These are phyloP conservation scores for Idris sp. DNA, from an alignment of 1,140 invertebrate species.

Conservation along the genomic window DNA sequence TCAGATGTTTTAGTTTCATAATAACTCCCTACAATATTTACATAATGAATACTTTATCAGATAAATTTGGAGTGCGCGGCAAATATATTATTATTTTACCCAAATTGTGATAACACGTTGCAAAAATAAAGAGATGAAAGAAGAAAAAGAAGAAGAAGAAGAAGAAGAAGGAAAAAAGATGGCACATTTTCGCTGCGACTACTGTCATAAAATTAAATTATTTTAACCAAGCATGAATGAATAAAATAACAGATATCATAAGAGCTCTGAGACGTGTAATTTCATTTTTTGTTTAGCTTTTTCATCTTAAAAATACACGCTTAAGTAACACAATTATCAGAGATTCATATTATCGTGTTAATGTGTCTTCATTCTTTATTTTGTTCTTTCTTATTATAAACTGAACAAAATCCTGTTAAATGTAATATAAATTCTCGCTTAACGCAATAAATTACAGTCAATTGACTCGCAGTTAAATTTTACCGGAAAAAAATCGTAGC, in stretches of 20 bases:
- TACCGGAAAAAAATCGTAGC: constrained; percentile 30
- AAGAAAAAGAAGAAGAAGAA: not conserved
- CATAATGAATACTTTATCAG: constrained; percentile 31
- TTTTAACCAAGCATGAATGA: constrained; percentile 25
- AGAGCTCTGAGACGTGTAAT: constrained; percentile 4
- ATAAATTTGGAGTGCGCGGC: constrained; percentile 11
- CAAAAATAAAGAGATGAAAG: constrained; percentile 2
- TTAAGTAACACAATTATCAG: constrained; percentile 37
- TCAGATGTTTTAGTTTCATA: constrained; percentile 26
- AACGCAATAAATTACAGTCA: constrained; percentile 31
- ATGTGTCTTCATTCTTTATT: too few species aligned
- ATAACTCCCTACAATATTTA: constrained; percentile 20
- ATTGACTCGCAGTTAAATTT: constrained; percentile 36
- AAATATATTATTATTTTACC: constrained; percentile 49
- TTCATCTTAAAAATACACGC: constrained; percentile 29
- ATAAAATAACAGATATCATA: constrained; percentile 32
- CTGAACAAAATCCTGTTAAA: too few species aligned
- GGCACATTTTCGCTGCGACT: constrained; percentile 10
- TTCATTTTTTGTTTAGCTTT: constrained; percentile 19
- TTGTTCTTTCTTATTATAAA: too few species aligned
- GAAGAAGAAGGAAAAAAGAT: not conserved
- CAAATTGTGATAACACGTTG: constrained; percentile 30
- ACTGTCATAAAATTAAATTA: constrained; percentile 50
- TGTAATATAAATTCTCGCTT: constrained; percentile 41
- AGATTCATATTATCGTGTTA: constrained; percentile 24